Evolutionary conservation across 37 sponge, comb jelly and placozoan species (phyloP), one percentile per base, ranked within the genome.

Genomic region (Halichondria panicea): DNA sequence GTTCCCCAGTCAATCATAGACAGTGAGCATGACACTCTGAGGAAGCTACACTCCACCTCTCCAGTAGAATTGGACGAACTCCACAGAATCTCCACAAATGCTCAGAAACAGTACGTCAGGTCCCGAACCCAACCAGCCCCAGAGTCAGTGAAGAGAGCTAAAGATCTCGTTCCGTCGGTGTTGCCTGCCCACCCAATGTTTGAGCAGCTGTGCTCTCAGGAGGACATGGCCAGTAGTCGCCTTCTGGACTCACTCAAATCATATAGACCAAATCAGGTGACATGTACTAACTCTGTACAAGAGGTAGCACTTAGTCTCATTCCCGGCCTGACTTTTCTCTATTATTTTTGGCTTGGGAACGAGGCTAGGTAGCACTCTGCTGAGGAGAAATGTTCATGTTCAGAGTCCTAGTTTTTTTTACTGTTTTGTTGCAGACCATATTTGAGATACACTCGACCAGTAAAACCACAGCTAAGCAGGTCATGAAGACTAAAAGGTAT

Each of bases 101-200:
- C 84, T 24, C 74, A 84, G 56, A 92, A 87, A 35, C 93, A 96
- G 71, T 96, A 96, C 63, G 52, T 80, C 19, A 58, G 77, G 55
- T 96, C 93, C 3, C 60, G 88, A 3, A 40, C 80, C 32, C 74
- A 55, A 35, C 86, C 97, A 27, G 75, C 97, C 3, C 62, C 85
- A 12, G 93, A 89, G 37, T 86, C 91, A 15, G 70, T 92, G 13
- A 72, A 48, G 37, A 21, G 97, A 36, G 75, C 87, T 1, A 96
- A 96, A 66, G 78, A 96, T 21, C 63, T 96, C 18, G n/a, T n/a
- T n/a, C 71, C 74, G 18, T 2, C 48, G 0, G 13, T 27, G 18
- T 41, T 94, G n/a, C 74, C 78, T 11, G 13, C 48, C 31, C 95
- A 94, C 56, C 88, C 87, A 11, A 45, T 87, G 40, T 94, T 93